phyloP scores from a whole-genome alignment of 2,888 invertebrate species.

The Leucophenga maculata region DNA sequence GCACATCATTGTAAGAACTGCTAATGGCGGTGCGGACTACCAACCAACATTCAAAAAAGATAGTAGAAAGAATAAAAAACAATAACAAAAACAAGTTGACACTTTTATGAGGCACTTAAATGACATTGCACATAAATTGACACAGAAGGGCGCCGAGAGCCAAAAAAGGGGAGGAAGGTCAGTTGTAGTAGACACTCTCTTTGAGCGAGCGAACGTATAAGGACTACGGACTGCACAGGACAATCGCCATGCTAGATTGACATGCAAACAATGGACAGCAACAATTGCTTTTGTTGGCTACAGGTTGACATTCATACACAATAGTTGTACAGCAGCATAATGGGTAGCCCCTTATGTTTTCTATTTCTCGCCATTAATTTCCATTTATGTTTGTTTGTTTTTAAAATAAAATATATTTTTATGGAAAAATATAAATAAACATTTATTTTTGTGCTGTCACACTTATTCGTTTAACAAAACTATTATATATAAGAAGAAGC shows the following conservation, averaged over 20 bases:
- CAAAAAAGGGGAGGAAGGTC: not conserved
- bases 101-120: conserved; percentile 68
- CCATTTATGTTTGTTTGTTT: too few relatives aligned
- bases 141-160: not conserved
- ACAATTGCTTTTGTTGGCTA: conserved; percentile 57
- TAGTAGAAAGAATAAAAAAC: conserved; percentile 43
- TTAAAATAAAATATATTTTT: too few relatives aligned
- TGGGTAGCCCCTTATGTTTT: conserved; percentile 6
- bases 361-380: not conserved
- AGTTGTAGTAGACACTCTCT: not conserved
- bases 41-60: conserved; percentile 27
- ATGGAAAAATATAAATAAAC: too few relatives aligned
- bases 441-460: too few relatives aligned
- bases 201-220: not conserved
- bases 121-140: conserved; percentile 58
- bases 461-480: too few relatives aligned
- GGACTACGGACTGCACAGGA: not conserved
- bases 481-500: too few relatives aligned
- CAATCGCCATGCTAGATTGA: conserved; percentile 46
- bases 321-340: conserved; percentile 4
- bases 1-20: not conserved
- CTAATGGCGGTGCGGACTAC: too few relatives aligned
- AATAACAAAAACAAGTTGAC: conserved; percentile 58
- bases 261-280: conserved; percentile 61
- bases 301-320: conserved; percentile 37